phyloP scores from a whole-genome alignment of 64 coral and sea anemone genomes.

The Montipora capricornis region DNA sequence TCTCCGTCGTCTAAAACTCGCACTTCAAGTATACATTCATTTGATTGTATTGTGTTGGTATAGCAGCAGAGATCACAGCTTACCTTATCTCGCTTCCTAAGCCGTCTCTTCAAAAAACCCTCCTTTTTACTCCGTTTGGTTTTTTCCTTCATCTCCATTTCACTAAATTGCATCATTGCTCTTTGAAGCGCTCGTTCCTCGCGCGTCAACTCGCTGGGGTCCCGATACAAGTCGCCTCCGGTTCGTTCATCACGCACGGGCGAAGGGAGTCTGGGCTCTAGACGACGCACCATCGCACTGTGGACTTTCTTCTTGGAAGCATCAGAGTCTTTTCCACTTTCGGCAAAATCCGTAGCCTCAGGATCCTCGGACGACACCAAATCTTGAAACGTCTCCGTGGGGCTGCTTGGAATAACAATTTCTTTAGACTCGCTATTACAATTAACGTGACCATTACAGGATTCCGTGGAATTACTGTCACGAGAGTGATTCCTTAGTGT shows the following conservation, averaged over 20 bases:
- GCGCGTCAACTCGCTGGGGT: conserved; percentile 92
- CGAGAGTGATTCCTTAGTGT: not conserved
- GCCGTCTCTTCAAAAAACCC: conserved; percentile 49
- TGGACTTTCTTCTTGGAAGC: conserved; percentile 20
- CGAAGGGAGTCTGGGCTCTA: conserved; percentile 80
- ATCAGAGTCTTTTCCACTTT: not conserved
- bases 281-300: conserved; percentile 39
- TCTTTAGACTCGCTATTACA: not conserved
- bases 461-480: not conserved
- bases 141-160: conserved; percentile 97
- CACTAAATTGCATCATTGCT: conserved; percentile 94
- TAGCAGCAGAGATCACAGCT: not conserved
- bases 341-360: not conserved
- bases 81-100: conserved; percentile 72
- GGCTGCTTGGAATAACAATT: not conserved
- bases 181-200: conserved; percentile 97
- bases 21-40: too few relatives aligned
- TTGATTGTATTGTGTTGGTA: too few relatives aligned
- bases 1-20: too few relatives aligned
- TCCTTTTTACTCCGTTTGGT: conserved; percentile 42
- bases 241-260: conserved; percentile 70
- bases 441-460: not conserved
- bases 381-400: not conserved
- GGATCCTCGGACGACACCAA: not conserved
- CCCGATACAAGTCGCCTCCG: conserved; percentile 87